phyloP scores from a whole-genome alignment of 1,140 invertebrate species.

The Anoplophora glabripennis region DNA sequence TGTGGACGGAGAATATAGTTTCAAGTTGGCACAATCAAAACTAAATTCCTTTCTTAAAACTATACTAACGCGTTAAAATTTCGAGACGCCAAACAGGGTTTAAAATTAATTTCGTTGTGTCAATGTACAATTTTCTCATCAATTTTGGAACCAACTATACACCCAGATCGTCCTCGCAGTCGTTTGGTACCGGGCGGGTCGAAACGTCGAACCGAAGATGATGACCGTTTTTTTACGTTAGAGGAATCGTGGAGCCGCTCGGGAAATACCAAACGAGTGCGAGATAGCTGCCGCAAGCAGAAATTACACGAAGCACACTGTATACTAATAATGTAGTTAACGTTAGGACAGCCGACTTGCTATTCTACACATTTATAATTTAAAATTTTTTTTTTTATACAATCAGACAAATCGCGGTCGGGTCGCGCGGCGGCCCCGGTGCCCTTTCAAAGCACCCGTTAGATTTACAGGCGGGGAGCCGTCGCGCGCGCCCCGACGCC shows the following conservation, averaged over 20 bases:
- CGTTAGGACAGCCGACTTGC: slow-evolving; percentile 24
- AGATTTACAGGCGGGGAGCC: too few relatives aligned
- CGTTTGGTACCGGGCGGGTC: too few relatives aligned
- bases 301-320: slow-evolving; percentile 23
- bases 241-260: too few relatives aligned
- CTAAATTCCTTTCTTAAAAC: slow-evolving; percentile 33
- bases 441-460: too few relatives aligned
- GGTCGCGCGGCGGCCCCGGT: too few relatives aligned
- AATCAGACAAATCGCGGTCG: not conserved
- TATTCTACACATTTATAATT: slow-evolving; percentile 31
- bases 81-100: slow-evolving; percentile 26
- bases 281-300: slow-evolving; percentile 19
- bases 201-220: too few relatives aligned
- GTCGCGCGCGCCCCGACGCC: too few relatives aligned
- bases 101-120: slow-evolving; percentile 34
- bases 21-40: slow-evolving; percentile 32
- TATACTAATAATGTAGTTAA: slow-evolving; percentile 17
- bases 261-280: slow-evolving; percentile 4
- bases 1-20: slow-evolving; percentile 35
- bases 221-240: too few relatives aligned
- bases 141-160: too few relatives aligned
- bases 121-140: not conserved
- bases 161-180: too few relatives aligned
- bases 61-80: slow-evolving; percentile 38
- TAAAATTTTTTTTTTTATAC: slow-evolving; percentile 15